These are phyloP conservation scores for Acanthurus leucopareius DNA, from an alignment of 2,797 vertebrate species.

Conservation along the genomic window DNA sequence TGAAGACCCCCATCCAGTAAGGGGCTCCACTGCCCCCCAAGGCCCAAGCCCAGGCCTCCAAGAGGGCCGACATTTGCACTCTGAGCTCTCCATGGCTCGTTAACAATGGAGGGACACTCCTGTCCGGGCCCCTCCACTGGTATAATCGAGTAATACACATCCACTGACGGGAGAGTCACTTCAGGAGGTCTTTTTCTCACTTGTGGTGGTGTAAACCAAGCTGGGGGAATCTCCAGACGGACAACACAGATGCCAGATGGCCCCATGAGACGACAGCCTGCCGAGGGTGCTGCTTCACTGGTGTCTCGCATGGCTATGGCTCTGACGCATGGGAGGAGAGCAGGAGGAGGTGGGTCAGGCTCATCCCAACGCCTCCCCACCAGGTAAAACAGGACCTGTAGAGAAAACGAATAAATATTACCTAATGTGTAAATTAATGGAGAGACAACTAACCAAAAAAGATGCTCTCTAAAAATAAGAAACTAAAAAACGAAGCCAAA, in stretches of 20 bases:
- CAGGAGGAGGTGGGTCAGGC: conserved; percentile 63
- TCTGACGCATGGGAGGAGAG: conserved; percentile 90
- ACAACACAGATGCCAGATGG: conserved; percentile 93
- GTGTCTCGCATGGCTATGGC: conserved; percentile 90
- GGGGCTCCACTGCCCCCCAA: conserved; percentile 78
- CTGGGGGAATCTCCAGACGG: conserved; percentile 90
- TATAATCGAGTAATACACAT: conserved; percentile 92
- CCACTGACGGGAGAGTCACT: conserved; percentile 86
- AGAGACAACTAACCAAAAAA: background rate
- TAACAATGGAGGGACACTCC: conserved; percentile 86
- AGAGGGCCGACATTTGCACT: conserved; percentile 74
- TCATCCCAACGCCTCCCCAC: conserved; percentile 92
- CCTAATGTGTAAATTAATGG: background rate
- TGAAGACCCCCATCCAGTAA: conserved; percentile 79
- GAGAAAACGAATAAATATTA: background rate
- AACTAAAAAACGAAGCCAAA: no score
- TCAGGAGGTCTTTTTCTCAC: conserved; percentile 83
- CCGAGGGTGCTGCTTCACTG: conserved; percentile 85
- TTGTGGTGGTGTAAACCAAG: conserved; percentile 91
- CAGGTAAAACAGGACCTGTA: conserved; percentile 92
- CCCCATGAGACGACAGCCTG: conserved; percentile 90
- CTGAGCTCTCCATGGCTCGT: conserved; percentile 85
- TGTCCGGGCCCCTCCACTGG: conserved; percentile 79
- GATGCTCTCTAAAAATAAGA: no score
- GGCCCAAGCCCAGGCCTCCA: conserved; percentile 67